phyloP scores from a whole-genome alignment of 2,113 vertebrate genomes.

The Phrynosoma blainvillii region DNA sequence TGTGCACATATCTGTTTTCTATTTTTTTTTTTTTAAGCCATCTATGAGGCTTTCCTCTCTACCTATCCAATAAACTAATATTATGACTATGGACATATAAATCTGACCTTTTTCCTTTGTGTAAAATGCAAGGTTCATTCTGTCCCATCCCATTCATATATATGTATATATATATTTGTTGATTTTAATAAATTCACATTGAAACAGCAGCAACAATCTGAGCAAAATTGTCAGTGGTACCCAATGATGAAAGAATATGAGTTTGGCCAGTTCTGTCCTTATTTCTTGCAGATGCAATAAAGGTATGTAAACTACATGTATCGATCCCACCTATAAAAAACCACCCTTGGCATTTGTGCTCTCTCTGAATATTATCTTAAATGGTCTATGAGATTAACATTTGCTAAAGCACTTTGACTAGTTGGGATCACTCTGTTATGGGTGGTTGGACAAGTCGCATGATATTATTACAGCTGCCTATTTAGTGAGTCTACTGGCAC shows the following conservation, averaged over 20 bases:
- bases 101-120: not conserved
- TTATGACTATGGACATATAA: not conserved
- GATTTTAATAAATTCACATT: not conserved
- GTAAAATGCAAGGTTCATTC: not conserved
- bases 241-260: not conserved
- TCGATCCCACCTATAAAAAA: not conserved
- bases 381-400: not conserved
- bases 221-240: not conserved
- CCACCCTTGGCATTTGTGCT: not conserved
- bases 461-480: slow-evolving; percentile 44
- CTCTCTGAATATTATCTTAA: not conserved
- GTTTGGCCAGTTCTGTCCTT: not conserved
- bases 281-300: not conserved
- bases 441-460: not conserved
- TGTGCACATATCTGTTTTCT: too few relatives aligned
- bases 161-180: too few relatives aligned
- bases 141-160: not conserved
- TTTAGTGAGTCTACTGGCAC: slow-evolving; percentile 57
- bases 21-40: too few relatives aligned
- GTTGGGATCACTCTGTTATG: slow-evolving; percentile 25
- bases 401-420: slow-evolving; percentile 28
- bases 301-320: not conserved
- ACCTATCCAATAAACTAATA: too few relatives aligned
- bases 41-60: too few relatives aligned
- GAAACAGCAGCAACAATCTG: not conserved